phyloP scores from a whole-genome alignment of 2,113 vertebrate species.

The Chaetura pelagica region DNA sequence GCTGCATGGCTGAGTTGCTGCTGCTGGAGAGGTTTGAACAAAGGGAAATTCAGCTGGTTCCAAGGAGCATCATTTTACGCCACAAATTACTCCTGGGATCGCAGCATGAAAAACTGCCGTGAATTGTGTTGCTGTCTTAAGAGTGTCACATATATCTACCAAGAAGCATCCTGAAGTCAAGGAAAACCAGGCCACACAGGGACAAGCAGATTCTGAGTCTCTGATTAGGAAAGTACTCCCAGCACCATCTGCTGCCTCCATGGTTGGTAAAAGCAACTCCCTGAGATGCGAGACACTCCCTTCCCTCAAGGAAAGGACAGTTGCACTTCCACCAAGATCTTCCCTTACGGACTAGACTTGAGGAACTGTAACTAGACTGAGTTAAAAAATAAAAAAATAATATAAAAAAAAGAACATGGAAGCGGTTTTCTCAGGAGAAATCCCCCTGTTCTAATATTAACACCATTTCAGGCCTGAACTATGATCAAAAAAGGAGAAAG shows the following conservation, averaged over 20 bases:
- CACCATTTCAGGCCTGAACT: not conserved
- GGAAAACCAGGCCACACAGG: not conserved
- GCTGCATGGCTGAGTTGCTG: not conserved
- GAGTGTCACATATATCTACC: not conserved
- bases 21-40: conserved; percentile 11
- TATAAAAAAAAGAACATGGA: not conserved
- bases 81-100: not conserved
- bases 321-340: not conserved
- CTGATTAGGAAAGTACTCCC: conserved; percentile 12
- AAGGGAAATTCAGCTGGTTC: not conserved
- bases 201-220: not conserved
- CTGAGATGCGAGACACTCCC: not conserved
- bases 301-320: not conserved
- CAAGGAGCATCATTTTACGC: not conserved
- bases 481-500: not conserved
- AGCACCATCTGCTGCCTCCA: conserved; percentile 32
- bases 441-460: conserved; percentile 3
- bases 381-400: not conserved
- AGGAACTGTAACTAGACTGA: not conserved
- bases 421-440: conserved; percentile 1
- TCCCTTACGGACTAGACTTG: not conserved
- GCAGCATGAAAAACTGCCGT: not conserved
- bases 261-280: not conserved
- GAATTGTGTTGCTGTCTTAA: conserved; percentile 7
- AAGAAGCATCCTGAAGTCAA: conserved; percentile 5